A percentile compares a stretch with the other conserved stretches of the same genome.
These are phyloP conservation scores for Nesoenas mayeri DNA, from an alignment of 2,113 vertebrate species.

Conservation along the genomic window DNA sequence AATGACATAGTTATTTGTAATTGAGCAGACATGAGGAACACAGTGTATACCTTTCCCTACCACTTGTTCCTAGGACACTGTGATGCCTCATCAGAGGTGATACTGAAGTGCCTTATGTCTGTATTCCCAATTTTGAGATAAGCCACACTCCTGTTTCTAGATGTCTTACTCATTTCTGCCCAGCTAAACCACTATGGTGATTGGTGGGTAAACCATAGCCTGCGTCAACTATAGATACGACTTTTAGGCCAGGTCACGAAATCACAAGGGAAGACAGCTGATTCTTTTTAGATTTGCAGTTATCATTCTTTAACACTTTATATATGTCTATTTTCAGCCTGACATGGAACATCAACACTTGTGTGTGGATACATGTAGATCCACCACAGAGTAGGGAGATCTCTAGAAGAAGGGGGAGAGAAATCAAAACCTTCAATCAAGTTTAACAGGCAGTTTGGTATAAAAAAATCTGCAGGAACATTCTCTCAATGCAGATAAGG, in stretches of 20 bases:
- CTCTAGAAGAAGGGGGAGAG: neutral
- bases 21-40: neutral
- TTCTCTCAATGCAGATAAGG: neutral
- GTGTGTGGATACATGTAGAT: fast-evolving
- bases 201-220: neutral
- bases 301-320: neutral
- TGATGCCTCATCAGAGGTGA: neutral
- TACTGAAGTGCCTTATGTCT: neutral
- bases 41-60: neutral
- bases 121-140: neutral
- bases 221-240: neutral
- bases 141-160: neutral
- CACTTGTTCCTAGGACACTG: neutral
- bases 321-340: neutral
- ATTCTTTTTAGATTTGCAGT: neutral
- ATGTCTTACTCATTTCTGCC: neutral
- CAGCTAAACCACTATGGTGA: neutral
- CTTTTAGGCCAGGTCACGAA: neutral
- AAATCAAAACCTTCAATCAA: neutral
- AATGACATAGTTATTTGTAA: neutral
- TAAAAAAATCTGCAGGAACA: neutral
- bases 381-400: neutral
- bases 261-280: neutral
- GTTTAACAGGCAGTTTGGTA: neutral
- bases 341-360: neutral